Evolutionary conservation across 1,140 invertebrate species (phyloP), one percentile per base, ranked within the genome.

Genomic region (Pogonus chalceus): DNA sequence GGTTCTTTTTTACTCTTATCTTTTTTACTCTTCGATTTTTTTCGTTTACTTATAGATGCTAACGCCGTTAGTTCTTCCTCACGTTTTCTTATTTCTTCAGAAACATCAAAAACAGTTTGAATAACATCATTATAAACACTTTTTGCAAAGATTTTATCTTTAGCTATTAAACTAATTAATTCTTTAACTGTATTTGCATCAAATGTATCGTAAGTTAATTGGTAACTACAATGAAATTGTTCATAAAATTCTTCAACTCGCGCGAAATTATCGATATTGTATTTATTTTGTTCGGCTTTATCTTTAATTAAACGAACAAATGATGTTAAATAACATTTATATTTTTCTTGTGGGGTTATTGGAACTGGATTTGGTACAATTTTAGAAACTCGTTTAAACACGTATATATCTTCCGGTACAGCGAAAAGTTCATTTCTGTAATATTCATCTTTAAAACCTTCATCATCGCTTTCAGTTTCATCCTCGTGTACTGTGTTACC

Each of bases 401-500:
- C 14, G 14, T 23, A 23, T 23, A 9, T 21, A 22, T 23, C 47
- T 23, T 49, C 23, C 12, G 9, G 7, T 43, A 18, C 18, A n/a
- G n/a, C n/a, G n/a, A n/a, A n/a, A n/a, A n/a, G n/a, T 20, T 56
- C 59, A 50, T n/a, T n/a, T n/a, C n/a, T 72, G 61, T 51, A 74
- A 65, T 51, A 58, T 63, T 39, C n/a, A n/a, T 69, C 63, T n/a
- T 68, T 60, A 46, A 69, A 51, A 9, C 61, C 54, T 31, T 51
- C 58, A 53, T 67, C 59, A 52, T 68, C 60, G 1, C 56, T 24
- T 24, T 54, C 14, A 26, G 71, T 68, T 49, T 35, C 59, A 39
- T 54, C 49, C 12, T 74, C 75, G 16, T 70, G 72, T 58, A 78
- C 66, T 2, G 66, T 67, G n/a, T n/a, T n/a, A n/a, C n/a, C n/a